Base-by-base conservation (phyloP, 2,888 invertebrate species). In the Pyrrhia umbra region DNA sequence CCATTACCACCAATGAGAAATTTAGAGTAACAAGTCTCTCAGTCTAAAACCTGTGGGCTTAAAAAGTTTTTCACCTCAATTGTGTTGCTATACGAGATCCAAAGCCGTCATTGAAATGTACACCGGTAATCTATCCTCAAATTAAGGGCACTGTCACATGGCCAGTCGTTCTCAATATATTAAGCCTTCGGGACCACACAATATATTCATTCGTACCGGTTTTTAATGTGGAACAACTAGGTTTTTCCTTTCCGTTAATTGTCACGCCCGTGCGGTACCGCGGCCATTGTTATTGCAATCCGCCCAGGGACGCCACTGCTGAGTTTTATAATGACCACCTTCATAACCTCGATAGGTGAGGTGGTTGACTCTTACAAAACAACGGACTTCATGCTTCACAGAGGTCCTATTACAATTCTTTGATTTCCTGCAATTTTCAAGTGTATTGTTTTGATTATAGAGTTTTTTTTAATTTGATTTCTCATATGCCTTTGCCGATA, bases 201-300 rank as follows among this genome's bases (percentile, higher is more conserved):
- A 68, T 68, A 62, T 52, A 55, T 76, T 72, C 74, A 81, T 78
- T 74, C 75, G 42, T 43, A 79, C 82, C 79, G 74, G 78, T 79
- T 79, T 82, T 73, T 68, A 61, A 79, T 74, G 74, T 75, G 69
- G 62, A 68, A 75, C 75, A 80, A 81, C 76, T 80, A 82, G 80
- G 80, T 85, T 87, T 86, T 89, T 87, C 88, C 88, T 90, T 89
- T 90, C 86, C 68, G 78, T 80, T 90, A 91, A 91, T 90, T 88
- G 85, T 83, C 80, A 84, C 85, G 85, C 86, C 89, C 86, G 84
- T 47, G 75, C 67, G 61, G 59, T 60, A 56, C 6, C 6, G 3
- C 13, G 63, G 63, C 70, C 63, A 77, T 77, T 80, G 77, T 82
- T n/a, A n/a, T n/a, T 66, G 55, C 45, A 66, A 59, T 46, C 27